Percentiles rank a stretch among this genome's conserved stretches.
These are phyloP conservation scores for Nestor notabilis DNA, from an alignment of 2,113 vertebrate species.

Conservation along the genomic window DNA sequence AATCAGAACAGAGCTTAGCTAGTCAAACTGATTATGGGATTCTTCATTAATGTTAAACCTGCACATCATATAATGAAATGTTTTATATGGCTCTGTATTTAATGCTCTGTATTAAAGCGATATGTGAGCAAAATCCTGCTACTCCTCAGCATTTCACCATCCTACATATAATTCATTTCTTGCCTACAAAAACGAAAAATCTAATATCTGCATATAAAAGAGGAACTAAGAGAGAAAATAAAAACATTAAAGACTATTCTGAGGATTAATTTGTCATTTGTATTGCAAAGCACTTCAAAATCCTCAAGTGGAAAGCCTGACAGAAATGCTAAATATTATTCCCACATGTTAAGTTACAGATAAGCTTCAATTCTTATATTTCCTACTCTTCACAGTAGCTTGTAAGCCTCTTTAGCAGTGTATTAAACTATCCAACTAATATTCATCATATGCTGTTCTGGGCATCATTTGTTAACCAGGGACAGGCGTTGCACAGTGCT, in stretches of 20 bases:
- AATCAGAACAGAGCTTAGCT: not conserved
- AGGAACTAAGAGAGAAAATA: not conserved
- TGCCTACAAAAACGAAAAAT: not conserved
- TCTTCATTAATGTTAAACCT: not conserved
- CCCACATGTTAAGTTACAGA: slow-evolving; percentile 40
- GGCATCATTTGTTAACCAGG: slow-evolving; percentile 35
- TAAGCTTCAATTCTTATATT: slow-evolving; percentile 26
- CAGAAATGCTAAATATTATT: slow-evolving; percentile 48
- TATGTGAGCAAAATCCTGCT: not conserved
- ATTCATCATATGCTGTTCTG: not conserved
- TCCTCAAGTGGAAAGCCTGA: not conserved
- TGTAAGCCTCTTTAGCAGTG: slow-evolving; percentile 26
- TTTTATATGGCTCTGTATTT: not conserved
- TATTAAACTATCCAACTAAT: slow-evolving; percentile 35
- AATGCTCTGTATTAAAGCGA: not conserved
- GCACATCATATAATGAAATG: not conserved
- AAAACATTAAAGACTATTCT: not conserved
- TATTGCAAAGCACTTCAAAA: slow-evolving; percentile 39
- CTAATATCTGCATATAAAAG: not conserved
- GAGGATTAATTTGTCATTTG: slow-evolving; percentile 24
- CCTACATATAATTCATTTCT: not conserved
- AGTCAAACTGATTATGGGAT: not conserved
- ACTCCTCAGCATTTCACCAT: not conserved
- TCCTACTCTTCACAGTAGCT: not conserved
- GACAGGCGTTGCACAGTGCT: not conserved